A percentile compares a stretch with the other conserved stretches of the same genome.
Evolutionary conservation across 2,797 vertebrate genomes (phyloP).

Genomic region (Anguilla marmorata): DNA sequence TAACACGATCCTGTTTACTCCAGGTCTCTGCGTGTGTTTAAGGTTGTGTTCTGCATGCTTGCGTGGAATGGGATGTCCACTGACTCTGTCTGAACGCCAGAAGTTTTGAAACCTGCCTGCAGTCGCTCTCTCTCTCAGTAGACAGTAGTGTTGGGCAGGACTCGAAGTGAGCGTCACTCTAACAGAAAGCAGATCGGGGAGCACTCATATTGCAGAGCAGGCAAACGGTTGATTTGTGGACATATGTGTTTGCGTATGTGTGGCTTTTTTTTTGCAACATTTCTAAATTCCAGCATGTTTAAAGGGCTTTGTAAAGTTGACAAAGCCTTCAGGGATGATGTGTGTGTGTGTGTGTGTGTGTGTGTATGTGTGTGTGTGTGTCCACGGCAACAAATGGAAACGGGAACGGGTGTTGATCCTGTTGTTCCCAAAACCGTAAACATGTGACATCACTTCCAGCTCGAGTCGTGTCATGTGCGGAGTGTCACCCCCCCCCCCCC

Average conservation of each 20-base stretch:
- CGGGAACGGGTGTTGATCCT: neutral
- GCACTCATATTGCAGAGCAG: neutral
- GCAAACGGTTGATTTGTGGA: too few species aligned
- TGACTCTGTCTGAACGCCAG: neutral
- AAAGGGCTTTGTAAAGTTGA: too few species aligned
- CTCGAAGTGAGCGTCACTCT: too few species aligned
- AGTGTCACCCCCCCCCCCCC: neutral
- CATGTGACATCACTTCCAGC: constrained; percentile 1
- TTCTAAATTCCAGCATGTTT: too few species aligned
- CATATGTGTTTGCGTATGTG: neutral
- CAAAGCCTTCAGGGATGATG: neutral
- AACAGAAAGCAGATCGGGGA: neutral
- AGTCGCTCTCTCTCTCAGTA: too few species aligned
- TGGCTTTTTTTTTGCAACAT: neutral
- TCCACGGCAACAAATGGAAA: neutral
- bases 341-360: neutral
- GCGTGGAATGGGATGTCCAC: neutral
- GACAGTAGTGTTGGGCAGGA: too few species aligned
- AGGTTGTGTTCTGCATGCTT: neutral
- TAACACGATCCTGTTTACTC: neutral
- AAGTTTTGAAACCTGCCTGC: too few species aligned
- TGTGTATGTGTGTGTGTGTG: too few species aligned
- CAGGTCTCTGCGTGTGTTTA: neutral
- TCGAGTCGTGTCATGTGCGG: neutral
- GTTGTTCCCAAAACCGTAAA: neutral